These are phyloP conservation scores for Clarias batrachus DNA, from an alignment of 2,113 vertebrate species.

Conservation along the genomic window DNA sequence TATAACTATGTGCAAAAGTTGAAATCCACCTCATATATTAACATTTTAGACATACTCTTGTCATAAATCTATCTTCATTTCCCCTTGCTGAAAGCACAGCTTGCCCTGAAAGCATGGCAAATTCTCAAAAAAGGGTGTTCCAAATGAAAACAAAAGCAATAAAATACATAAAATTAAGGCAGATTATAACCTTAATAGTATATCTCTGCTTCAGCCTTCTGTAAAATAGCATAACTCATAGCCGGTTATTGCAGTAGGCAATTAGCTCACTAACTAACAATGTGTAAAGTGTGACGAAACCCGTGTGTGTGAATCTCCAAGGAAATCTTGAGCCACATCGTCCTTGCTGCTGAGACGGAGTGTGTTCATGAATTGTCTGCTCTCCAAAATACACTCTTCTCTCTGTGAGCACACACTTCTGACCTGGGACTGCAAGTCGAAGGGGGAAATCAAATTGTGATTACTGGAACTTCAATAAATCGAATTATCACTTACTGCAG, in stretches of 20 bases:
- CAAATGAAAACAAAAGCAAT: neutral
- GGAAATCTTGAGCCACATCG: neutral
- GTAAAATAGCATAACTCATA: neutral
- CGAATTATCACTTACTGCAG: neutral
- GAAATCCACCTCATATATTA: neutral
- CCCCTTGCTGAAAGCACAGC: neutral
- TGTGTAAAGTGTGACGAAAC: conserved; percentile 3
- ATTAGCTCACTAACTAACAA: neutral
- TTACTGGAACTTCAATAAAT: neutral
- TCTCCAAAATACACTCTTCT: neutral
- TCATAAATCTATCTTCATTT: neutral
- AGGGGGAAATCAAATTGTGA: neutral
- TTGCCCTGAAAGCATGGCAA: neutral
- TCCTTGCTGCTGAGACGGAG: neutral
- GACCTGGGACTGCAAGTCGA: neutral
- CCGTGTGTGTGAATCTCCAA: neutral
- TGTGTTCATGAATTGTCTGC: neutral
- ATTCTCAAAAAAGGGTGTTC: too few species aligned
- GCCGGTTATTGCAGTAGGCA: neutral
- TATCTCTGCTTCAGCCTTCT: neutral
- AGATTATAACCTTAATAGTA: neutral
- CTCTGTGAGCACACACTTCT: neutral
- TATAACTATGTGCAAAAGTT: neutral
- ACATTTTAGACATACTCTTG: neutral
- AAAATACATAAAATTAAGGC: neutral